Percentiles rank a stretch among this genome's conserved stretches.
phyloP scores from a whole-genome alignment of 2,888 invertebrate species.

The Folsomia manolachei region DNA sequence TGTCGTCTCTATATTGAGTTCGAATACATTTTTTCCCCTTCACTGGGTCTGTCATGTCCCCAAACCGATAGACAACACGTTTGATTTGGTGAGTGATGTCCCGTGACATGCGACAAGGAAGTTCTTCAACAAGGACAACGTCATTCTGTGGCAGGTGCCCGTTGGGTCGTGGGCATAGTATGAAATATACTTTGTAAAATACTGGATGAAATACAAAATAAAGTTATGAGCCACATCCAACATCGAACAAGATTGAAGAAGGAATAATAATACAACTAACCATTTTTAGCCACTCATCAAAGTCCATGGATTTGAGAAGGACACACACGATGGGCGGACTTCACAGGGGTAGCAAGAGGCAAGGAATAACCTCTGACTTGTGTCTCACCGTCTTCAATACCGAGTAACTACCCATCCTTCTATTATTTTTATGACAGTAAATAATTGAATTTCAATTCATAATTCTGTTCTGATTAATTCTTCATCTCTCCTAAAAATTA shows the following conservation, averaged over 20 bases:
- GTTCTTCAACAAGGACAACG: slow-evolving; percentile 71
- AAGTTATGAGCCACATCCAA: too few species aligned
- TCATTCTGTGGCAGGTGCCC: slow-evolving; percentile 77
- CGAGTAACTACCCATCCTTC: background rate
- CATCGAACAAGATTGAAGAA: too few species aligned
- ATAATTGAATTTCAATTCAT: too few species aligned
- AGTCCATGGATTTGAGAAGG: slow-evolving; percentile 68
- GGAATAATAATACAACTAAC: slow-evolving; percentile 56
- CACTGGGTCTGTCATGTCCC: slow-evolving; percentile 82
- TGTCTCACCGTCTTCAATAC: slow-evolving; percentile 21
- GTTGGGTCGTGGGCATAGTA: slow-evolving; percentile 76
- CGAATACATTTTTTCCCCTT: slow-evolving; percentile 75
- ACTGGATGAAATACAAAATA: too few species aligned
- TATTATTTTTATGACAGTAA: too few species aligned
- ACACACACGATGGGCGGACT: too few species aligned
- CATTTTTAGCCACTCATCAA: slow-evolving; percentile 74
- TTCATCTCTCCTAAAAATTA: too few species aligned
- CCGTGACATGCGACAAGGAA: slow-evolving; percentile 70
- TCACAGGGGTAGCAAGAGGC: slow-evolving; percentile 76
- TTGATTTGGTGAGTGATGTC: slow-evolving; percentile 75
- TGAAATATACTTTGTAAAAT: slow-evolving; percentile 70
- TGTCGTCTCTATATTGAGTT: slow-evolving; percentile 62
- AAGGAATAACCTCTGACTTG: slow-evolving; percentile 56
- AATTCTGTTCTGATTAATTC: too few species aligned
- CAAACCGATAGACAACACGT: slow-evolving; percentile 74